phyloP scores from a whole-genome alignment of 1,140 invertebrate genomes.

The Cheumatopsyche charites region DNA sequence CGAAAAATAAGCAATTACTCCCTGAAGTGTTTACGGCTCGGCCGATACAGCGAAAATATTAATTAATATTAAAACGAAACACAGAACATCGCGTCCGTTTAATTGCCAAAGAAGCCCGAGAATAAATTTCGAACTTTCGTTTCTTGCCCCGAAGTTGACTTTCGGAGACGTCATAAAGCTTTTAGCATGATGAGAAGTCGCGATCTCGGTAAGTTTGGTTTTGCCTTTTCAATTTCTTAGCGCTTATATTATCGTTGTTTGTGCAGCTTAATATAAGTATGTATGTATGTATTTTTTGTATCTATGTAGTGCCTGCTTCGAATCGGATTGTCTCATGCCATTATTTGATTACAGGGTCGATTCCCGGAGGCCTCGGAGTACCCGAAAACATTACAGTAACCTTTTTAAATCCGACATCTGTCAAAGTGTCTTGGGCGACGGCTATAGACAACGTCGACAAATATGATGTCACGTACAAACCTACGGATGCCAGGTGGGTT shows the following conservation, averaged over 20 bases:
- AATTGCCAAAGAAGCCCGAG: background rate
- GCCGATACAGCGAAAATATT: no score
- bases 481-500: constrained; percentile 76
- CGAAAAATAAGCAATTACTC: no score
- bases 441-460: constrained; percentile 78
- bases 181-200: background rate
- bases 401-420: constrained; percentile 80
- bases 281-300: no score
- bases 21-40: no score
- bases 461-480: constrained; percentile 85
- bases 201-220: background rate
- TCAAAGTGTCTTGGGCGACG: constrained; percentile 82
- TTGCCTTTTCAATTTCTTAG: no score
- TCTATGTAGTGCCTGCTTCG: no score
- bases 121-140: background rate
- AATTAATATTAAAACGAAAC: no score
- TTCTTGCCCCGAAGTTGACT: background rate
- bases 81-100: background rate
- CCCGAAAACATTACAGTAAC: constrained; percentile 87
- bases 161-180: constrained; percentile 18
- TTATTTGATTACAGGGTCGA: constrained; percentile 68
- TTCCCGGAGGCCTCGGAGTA: constrained; percentile 72
- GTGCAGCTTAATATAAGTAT: no score
- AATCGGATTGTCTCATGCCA: no score
- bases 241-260: no score